Evolutionary conservation across 1,140 invertebrate genomes (phyloP).

Genomic region (Chrysoperla carnea): DNA sequence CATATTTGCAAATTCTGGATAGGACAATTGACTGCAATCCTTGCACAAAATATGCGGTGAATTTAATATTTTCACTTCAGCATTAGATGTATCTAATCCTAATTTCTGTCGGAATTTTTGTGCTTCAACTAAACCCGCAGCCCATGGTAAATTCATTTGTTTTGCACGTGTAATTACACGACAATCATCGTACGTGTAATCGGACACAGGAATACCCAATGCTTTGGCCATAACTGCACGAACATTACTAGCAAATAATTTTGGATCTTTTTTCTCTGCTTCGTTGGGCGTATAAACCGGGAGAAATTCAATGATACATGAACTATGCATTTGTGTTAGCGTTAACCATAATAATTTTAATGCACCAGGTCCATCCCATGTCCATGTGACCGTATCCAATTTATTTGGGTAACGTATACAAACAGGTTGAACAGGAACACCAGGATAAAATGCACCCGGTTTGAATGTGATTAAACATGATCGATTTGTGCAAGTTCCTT

Average conservation of each 20-base stretch:
- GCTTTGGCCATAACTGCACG: constrained; percentile 79
- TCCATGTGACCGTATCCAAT: constrained; percentile 88
- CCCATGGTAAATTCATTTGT: constrained; percentile 57
- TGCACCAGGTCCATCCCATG: constrained; percentile 89
- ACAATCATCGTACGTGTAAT: constrained; percentile 87
- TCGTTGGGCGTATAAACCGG: constrained; percentile 80
- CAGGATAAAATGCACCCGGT: constrained; percentile 80
- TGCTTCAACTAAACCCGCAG: constrained; percentile 55
- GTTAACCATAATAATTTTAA: constrained; percentile 78
- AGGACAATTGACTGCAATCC: constrained; percentile 28
- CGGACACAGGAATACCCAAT: constrained; percentile 64
- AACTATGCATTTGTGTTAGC: constrained; percentile 75
- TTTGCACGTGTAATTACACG: constrained; percentile 65
- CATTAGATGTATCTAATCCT: constrained; percentile 21
- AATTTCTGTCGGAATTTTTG: constrained; percentile 52
- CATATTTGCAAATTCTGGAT: constrained; percentile 40
- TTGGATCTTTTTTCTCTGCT: constrained; percentile 72
- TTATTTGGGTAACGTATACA: constrained; percentile 83
- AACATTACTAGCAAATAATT: constrained; percentile 82
- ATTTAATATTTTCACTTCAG: constrained; percentile 14
- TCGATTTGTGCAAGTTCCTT: constrained; percentile 90
- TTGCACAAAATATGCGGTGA: constrained; percentile 18
- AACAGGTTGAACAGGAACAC: constrained; percentile 87
- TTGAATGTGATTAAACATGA: constrained; percentile 91
- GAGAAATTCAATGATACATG: constrained; percentile 86